Conservation (phyloP, 1,140 invertebrate species). For the Odontomachus brunneus region DNA sequence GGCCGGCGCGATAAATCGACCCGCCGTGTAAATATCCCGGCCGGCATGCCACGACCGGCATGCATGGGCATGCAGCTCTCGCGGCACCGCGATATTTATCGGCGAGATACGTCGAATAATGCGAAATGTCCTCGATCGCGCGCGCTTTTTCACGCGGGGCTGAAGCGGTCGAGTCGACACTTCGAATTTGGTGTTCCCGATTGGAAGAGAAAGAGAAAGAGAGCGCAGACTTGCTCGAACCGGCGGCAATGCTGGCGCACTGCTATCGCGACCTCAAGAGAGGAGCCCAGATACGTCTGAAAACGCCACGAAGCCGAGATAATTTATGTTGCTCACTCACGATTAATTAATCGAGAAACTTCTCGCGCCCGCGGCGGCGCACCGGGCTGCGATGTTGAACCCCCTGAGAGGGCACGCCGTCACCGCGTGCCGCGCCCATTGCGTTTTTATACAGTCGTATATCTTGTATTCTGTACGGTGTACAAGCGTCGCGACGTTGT, state of each 20-base stretch:
- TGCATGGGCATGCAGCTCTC: slow-evolving; percentile 15
- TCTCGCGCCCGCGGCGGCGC: slow-evolving; percentile 27
- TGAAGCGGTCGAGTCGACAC: slow-evolving; percentile 47
- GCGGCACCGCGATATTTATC: slow-evolving; percentile 67
- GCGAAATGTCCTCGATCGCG: slow-evolving; percentile 48
- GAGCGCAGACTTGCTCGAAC: no score
- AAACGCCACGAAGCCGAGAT: slow-evolving; percentile 27
- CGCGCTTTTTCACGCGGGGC: slow-evolving; percentile 62
- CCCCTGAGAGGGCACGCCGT: background rate
- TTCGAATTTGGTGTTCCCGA: slow-evolving; percentile 70
- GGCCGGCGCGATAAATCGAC: slow-evolving; percentile 67
- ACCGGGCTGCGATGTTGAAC: slow-evolving; percentile 15
- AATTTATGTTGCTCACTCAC: slow-evolving; percentile 51
- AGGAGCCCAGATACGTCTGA: slow-evolving; percentile 38
- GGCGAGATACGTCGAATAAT: slow-evolving; percentile 64
- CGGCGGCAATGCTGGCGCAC: background rate
- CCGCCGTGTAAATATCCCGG: slow-evolving; percentile 67
- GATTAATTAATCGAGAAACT: slow-evolving; percentile 60
- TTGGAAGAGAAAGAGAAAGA: no score
- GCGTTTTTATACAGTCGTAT: slow-evolving; percentile 12
- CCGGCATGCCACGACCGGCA: slow-evolving; percentile 57
- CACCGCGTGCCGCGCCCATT: background rate
- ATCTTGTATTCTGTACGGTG: background rate
- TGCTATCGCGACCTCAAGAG: slow-evolving; percentile 33
- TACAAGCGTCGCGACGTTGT: no score